phyloP scores from a whole-genome alignment of 35 echinoderm and acorn worm species.

The Strongylocentrotus purpuratus region DNA sequence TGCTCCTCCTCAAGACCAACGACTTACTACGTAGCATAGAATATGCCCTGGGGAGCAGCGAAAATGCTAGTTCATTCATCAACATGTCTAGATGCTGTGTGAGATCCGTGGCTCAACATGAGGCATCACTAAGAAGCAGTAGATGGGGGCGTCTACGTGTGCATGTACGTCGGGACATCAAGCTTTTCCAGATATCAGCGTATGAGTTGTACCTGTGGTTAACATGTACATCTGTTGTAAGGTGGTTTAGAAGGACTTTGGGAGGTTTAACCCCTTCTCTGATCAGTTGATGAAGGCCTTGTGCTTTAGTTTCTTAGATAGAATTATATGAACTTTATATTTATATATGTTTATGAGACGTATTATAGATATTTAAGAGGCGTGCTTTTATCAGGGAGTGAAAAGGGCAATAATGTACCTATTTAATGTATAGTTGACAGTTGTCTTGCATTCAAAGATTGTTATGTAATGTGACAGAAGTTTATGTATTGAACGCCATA shows the following conservation, averaged over 20 bases:
- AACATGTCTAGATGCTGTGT: constrained; percentile 99
- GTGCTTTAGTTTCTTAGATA: not conserved
- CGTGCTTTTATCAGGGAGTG: too few relatives aligned
- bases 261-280: not conserved
- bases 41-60: constrained; percentile 65
- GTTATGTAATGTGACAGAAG: too few relatives aligned
- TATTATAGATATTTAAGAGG: too few relatives aligned
- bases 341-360: too few relatives aligned
- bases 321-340: not conserved
- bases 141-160: constrained; percentile 55
- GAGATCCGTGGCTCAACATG: constrained; percentile 72
- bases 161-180: constrained; percentile 44
- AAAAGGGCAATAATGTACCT: too few relatives aligned
- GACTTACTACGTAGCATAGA: constrained; percentile 95
- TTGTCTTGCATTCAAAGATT: too few relatives aligned
- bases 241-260: constrained; percentile 49
- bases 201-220: constrained; percentile 86
- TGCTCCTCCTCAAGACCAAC: constrained; percentile 94
- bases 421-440: too few relatives aligned
- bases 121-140: constrained; percentile 52
- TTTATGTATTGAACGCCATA: too few relatives aligned
- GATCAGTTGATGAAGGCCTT: constrained; percentile 30
- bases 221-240: constrained; percentile 17
- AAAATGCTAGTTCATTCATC: constrained; percentile 95
- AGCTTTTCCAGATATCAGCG: constrained; percentile 70